A percentile compares a stretch with the other conserved stretches of the same genome.
phyloP scores from a whole-genome alignment of 2,888 invertebrate genomes.

The Nemotelus nigrinus region DNA sequence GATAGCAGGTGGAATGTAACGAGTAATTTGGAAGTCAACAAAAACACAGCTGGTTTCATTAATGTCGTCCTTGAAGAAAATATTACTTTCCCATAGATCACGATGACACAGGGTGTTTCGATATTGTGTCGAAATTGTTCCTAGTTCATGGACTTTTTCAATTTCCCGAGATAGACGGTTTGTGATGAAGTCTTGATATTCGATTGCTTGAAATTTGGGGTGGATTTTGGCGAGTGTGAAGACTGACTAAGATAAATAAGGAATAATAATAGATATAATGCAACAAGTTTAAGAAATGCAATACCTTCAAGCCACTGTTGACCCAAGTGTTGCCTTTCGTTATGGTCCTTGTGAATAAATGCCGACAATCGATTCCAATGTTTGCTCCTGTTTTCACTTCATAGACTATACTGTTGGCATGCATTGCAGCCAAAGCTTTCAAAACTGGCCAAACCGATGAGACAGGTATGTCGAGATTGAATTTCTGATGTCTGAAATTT shows the following conservation, averaged over 20 bases:
- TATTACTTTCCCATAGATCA: constrained; percentile 59
- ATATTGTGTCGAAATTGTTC: constrained; percentile 34
- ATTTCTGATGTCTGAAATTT: constrained; percentile 25
- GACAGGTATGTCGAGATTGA: constrained; percentile 22
- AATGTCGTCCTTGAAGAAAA: constrained; percentile 54
- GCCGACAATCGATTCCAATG: constrained; percentile 34
- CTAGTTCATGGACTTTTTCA: constrained; percentile 23
- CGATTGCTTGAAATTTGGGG: constrained; percentile 21
- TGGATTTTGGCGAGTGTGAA: constrained; percentile 21
- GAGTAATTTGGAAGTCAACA: constrained; percentile 72
- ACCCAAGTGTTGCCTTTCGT: constrained; percentile 36
- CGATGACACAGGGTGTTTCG: constrained; percentile 59
- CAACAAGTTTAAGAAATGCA: not conserved
- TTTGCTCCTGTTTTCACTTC: constrained; percentile 54
- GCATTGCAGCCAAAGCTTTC: constrained; percentile 59
- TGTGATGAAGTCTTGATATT: constrained; percentile 25
- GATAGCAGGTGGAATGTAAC: constrained; percentile 71
- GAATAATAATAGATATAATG: not conserved
- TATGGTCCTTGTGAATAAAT: constrained; percentile 19
- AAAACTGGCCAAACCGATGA: constrained; percentile 56
- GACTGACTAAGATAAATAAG: constrained; percentile 15
- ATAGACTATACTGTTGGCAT: constrained; percentile 59
- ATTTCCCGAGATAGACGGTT: not conserved
- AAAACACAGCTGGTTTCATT: constrained; percentile 66
- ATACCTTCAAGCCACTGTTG: constrained; percentile 42